Evolutionary conservation across 2,888 invertebrate genomes (phyloP).

Genomic region (Suillia variegata): DNA sequence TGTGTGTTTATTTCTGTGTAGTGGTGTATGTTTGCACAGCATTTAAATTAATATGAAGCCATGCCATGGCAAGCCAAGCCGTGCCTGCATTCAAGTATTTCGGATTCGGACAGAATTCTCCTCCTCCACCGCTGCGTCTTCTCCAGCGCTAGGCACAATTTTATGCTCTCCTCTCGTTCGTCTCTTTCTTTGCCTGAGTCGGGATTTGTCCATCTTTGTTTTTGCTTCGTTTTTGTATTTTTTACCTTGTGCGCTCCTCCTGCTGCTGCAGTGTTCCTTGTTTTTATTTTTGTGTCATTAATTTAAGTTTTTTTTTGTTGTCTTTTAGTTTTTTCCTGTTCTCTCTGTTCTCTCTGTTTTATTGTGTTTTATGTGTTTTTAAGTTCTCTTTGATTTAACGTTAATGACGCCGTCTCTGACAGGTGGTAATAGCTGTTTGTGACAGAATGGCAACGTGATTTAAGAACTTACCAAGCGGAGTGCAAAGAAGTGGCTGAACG

Average conservation of each 20-base stretch:
- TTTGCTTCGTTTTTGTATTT: background rate
- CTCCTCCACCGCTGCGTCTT: no score
- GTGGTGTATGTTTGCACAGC: no score
- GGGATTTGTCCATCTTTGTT: background rate
- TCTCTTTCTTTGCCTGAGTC: background rate
- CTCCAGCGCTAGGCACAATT: no score
- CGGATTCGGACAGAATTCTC: no score
- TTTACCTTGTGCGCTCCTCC: background rate
- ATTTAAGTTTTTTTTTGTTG: no score
- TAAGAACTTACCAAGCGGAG: background rate
- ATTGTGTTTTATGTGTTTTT: slow-evolving; percentile 5
- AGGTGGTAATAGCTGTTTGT: background rate
- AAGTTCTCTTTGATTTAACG: slow-evolving; percentile 12
- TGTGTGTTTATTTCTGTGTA: no score
- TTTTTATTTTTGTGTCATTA: no score
- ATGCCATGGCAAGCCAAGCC: slow-evolving; percentile 34
- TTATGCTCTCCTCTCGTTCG: background rate
- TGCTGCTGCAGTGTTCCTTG: no score
- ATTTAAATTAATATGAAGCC: slow-evolving; percentile 55
- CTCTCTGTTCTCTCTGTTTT: background rate
- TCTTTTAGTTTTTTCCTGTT: no score
- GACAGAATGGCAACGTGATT: background rate
- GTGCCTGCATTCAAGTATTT: no score
- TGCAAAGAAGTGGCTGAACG: no score
- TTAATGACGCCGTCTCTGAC: background rate